A percentile compares a stretch with the other conserved stretches of the same genome.
phyloP scores from a whole-genome alignment of 2,888 invertebrate genomes.

The Ganaspis brasiliensis region DNA sequence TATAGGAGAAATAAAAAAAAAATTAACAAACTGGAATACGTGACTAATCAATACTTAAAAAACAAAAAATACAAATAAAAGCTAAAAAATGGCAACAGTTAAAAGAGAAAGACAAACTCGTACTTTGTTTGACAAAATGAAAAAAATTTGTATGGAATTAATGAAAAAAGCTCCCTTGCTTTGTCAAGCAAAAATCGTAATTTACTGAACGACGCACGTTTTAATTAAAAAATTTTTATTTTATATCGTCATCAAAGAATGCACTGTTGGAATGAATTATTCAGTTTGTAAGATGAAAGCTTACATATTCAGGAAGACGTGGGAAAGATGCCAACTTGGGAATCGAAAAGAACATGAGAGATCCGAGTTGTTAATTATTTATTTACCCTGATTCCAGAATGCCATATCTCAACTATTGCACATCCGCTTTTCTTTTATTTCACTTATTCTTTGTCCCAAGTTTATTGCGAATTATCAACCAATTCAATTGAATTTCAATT shows the following conservation, averaged over 20 bases:
- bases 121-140: slow-evolving; percentile 9
- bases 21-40: no score
- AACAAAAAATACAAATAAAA: background rate
- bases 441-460: no score
- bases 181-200: background rate
- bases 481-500: no score
- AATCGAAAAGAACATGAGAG: slow-evolving; percentile 11
- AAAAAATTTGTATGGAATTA: background rate
- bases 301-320: background rate
- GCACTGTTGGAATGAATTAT: slow-evolving; percentile 6
- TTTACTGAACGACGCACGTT: background rate
- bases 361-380: slow-evolving; percentile 39
- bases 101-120: background rate
- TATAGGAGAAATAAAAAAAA: no score
- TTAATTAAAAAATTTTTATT: slow-evolving; percentile 33
- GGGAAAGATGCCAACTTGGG: slow-evolving; percentile 15
- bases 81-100: background rate
- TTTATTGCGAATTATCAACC: no score
- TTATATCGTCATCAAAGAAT: slow-evolving; percentile 2
- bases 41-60: background rate
- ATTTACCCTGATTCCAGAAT: background rate
- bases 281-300: slow-evolving; percentile 19
- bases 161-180: background rate
- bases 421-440: no score
- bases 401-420: background rate